phyloP scores from a whole-genome alignment of 2,113 vertebrate genomes.

The Syrrhaptes paradoxus region DNA sequence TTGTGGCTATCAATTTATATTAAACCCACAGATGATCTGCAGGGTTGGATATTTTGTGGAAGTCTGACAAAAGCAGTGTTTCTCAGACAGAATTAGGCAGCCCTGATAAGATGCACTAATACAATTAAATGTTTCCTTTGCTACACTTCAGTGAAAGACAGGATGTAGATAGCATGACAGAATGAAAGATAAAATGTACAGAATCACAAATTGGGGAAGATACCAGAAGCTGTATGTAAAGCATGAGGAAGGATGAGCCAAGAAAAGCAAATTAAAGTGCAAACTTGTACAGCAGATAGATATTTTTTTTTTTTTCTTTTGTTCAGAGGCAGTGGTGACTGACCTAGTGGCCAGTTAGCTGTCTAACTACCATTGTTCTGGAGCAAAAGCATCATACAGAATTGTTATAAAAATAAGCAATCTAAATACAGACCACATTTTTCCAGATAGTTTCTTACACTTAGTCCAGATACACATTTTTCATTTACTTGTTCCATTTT shows the following conservation, averaged over 20 bases:
- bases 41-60: neutral
- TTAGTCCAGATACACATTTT: neutral
- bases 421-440: neutral
- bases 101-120: neutral
- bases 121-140: neutral
- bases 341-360: neutral
- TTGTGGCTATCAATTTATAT: neutral
- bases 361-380: neutral
- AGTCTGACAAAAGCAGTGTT: neutral
- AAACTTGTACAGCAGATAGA: neutral
- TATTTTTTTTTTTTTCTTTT: neutral
- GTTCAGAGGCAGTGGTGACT: neutral
- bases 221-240: neutral
- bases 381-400: neutral
- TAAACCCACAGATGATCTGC: neutral
- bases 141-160: neutral
- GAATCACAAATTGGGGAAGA: neutral
- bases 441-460: neutral
- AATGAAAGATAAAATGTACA: neutral
- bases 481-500: neutral
- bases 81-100: neutral
- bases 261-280: neutral
- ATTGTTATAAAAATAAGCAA: neutral
- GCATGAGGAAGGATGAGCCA: neutral
- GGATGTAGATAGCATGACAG: neutral